Base-by-base conservation (phyloP, 2,888 invertebrate species). In the Lamellibrachia columna region DNA sequence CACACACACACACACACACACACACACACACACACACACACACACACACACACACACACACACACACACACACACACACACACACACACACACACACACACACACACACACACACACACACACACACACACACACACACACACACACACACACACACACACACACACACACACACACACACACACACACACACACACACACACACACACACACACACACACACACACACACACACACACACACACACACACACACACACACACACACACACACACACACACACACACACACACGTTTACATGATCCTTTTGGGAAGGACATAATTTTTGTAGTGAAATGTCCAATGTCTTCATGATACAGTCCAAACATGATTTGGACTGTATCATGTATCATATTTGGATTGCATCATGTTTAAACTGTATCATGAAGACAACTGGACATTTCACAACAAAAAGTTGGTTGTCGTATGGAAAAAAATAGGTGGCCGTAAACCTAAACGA, bases 101-200 rank as follows among this genome's bases (percentile, higher is more conserved):
- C 4, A 7, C 22, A 90, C 90, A 90, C 90, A 90, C 90, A 90
- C 90, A 90, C 90, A 90, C 90, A 90, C 90, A 90, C 90, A 90
- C 90, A 90, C 90, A 90, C 90, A 90, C 90, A 90, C 90, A 90
- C 90, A 90, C 90, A 90, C 90, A 90, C 90, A 90, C 90, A 90
- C 90, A 90, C 90, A 90, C 90, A 90, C 90, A 90, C 90, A 90
- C 90, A 90, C 90, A 90, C 90, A 90, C 90, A 90, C 90, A 90
- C 90, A 90, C 90, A 90, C 90, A 2, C 90, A 90, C 90, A 90
- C 90, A 90, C 90, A 2, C 90, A 90, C 90, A 90, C 90, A 90
- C 90, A 2, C 90, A 90, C 90, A 90, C 90, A 90, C 90, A 7
- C 91, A 91, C 91, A 91, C 40, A 91, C 91, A 91, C 11, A 91